Base-by-base conservation (phyloP, 2,888 invertebrate genomes). In the Leucozona laternaria region DNA sequence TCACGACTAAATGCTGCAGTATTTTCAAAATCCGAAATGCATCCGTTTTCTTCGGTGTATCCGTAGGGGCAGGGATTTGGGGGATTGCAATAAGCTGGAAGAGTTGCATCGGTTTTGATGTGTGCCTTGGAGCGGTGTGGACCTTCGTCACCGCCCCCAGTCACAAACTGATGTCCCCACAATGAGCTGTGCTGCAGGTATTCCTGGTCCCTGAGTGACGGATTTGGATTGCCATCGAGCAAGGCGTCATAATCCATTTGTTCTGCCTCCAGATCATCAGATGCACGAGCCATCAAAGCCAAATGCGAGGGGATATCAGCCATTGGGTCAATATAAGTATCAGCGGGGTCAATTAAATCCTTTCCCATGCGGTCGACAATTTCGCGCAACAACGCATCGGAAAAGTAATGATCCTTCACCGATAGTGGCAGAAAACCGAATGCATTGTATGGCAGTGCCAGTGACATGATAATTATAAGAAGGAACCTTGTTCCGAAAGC, bases 11-110 rank as follows among this genome's bases (percentile, higher is more conserved):
- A 99, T 0, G 97, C 96, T 0, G 99, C 99, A 0, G 98, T 97
- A 92, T 99, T 99, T 92, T 98, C 97, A 91, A 99, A 99, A 89
- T 96, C 95, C 88, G 95, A 96, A 90, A 98, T 95, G 92, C 99
- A 99, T 88, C 97, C 97, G 93, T 98, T 97, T 58, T 96, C 95
- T 89, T 95, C 97, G 94, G 92, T 90, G 91, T 97, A 98, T 88
- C 98, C 99, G 80, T 97, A 95, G 2, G 99, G 99, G 91, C 99
- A 99, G 0, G 99, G 99, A 93, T 99, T 99, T 2, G 99, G 99
- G 1, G 99, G 99, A 92, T 99, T 98, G 92, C 99, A 99, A 93
- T 99, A 99, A 22, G 99, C 98, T 0, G 99, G 99, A 79, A 99
- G 94, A 15, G 96, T 96, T 11, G 97, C 96, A 91, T 99, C 98